These are phyloP conservation scores for Lysandra coridon DNA, from an alignment of 2,888 invertebrate species.

Conservation along the genomic window DNA sequence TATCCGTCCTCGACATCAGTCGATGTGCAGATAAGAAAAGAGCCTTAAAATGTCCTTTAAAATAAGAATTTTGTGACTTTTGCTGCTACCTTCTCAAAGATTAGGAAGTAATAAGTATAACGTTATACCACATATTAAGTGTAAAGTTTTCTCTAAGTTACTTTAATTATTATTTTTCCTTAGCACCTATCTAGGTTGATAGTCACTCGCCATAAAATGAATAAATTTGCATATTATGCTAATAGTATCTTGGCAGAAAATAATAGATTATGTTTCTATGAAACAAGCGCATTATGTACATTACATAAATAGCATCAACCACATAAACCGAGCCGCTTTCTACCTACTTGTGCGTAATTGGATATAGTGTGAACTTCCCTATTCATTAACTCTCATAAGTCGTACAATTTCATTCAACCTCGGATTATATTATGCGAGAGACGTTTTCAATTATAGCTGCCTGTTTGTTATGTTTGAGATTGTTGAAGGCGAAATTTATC, in stretches of 20 bases:
- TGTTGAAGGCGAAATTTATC: background rate
- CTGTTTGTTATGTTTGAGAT: background rate
- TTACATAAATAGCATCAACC: slow-evolving; percentile 23
- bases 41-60: no score
- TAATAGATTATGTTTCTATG: background rate
- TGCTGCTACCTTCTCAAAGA: no score
- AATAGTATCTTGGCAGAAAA: background rate
- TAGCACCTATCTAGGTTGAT: background rate
- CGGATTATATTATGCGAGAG: background rate
- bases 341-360: slow-evolving; percentile 39
- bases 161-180: background rate
- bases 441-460: background rate
- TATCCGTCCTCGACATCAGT: no score
- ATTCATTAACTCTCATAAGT: slow-evolving; percentile 35
- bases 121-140: no score
- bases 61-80: no score
- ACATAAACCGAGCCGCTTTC: slow-evolving; percentile 31
- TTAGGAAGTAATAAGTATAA: no score
- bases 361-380: slow-evolving; percentile 39
- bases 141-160: no score
- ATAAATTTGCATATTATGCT: slow-evolving; percentile 8
- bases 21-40: no score
- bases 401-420: slow-evolving; percentile 23
- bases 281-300: slow-evolving; percentile 20
- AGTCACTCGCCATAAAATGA: background rate